Evolutionary conservation across 2,797 vertebrate genomes (phyloP), one percentile per base, ranked within the genome.

Genomic region (Falco concolor): DNA sequence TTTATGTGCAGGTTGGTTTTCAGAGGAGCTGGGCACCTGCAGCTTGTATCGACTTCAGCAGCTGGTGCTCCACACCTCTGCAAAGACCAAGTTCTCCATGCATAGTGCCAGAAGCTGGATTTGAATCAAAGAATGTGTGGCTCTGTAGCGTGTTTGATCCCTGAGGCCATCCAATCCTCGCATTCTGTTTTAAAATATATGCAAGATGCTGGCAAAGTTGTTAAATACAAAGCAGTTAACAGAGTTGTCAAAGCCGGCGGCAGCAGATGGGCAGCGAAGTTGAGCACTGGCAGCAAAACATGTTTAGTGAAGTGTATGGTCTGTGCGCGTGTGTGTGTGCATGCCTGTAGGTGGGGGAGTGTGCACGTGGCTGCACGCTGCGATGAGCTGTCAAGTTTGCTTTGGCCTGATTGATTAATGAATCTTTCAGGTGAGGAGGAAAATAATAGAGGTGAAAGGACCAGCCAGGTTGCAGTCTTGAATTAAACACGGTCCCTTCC

Each of bases 381-480:
- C 95, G 96, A 98, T 91, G 94, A 95, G 79, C 96, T 98, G 98
- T 98, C 98, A 98, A 92, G 74, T 91, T 97, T 96, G 95, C 97
- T 99, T 98, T 97, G 84, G 90, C 47, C 81, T 98, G 98, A 98
- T 98, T 98, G 98, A 99, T 99, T 98, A 98, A 98, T 98, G 98
- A 98, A 98, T 97, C 97, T 97, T 98, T 97, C 95, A 97, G 97
- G 97, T 98, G 93, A 97, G 95, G 89, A 96, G 74, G 90, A 97
- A 94, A 96, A 94, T 94, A 70, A 89, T 75, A 87, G 76, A 96
- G 96, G 91, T 94, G 72, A 89, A 90, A 90, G 53, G 91, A 73
- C 69, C 84, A 49, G 42, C 8, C 56, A 87, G 96, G 93, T 96
- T 97, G 95, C 78, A 88, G 89, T 96, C 97, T 97, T 98, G 98